A percentile compares a stretch with the other conserved stretches of the same genome.
Conservation (phyloP, 2,888 invertebrate species). For the Drosophila maculinotata region DNA sequence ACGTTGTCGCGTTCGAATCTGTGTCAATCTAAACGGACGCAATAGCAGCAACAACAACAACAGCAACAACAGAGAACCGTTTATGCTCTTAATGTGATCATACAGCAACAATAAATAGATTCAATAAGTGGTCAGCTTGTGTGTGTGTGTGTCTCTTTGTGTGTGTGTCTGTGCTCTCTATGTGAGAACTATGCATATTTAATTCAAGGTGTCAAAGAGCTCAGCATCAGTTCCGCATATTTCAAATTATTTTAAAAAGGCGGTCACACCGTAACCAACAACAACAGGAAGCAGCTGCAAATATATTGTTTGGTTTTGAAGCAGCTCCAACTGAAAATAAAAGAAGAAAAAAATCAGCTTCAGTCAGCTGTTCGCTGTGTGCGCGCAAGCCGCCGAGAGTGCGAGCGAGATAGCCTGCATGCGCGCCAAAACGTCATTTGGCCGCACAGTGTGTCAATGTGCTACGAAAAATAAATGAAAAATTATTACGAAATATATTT, state of each 20-base stretch:
- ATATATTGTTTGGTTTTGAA: conserved; percentile 58
- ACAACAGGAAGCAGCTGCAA: conserved; percentile 29
- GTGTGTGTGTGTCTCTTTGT: conserved; percentile 20
- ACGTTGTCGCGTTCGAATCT: conserved; percentile 42
- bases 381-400: conserved; percentile 33
- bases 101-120: conserved; percentile 27
- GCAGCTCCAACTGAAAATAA: conserved; percentile 36
- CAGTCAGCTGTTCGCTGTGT: conserved; percentile 65
- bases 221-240: conserved; percentile 49
- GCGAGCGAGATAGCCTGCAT: conserved; percentile 50
- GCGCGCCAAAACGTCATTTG: conserved; percentile 63
- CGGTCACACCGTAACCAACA: conserved; percentile 46
- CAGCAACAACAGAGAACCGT: conserved; percentile 38
- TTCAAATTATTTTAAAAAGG: conserved; percentile 43
- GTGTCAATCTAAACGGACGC: conserved; percentile 53
- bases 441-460: conserved; percentile 50
- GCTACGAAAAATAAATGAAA: conserved; percentile 9
- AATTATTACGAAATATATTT: not conserved
- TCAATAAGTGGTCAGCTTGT: conserved; percentile 28
- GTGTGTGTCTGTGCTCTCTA: conserved; percentile 8
- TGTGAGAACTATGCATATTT: conserved; percentile 47
- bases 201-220: conserved; percentile 45
- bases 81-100: conserved; percentile 37
- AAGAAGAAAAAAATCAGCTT: conserved; percentile 33
- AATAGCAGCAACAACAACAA: conserved; percentile 44